phyloP scores from a whole-genome alignment of 2,888 invertebrate genomes.

The Campoplex nolae region DNA sequence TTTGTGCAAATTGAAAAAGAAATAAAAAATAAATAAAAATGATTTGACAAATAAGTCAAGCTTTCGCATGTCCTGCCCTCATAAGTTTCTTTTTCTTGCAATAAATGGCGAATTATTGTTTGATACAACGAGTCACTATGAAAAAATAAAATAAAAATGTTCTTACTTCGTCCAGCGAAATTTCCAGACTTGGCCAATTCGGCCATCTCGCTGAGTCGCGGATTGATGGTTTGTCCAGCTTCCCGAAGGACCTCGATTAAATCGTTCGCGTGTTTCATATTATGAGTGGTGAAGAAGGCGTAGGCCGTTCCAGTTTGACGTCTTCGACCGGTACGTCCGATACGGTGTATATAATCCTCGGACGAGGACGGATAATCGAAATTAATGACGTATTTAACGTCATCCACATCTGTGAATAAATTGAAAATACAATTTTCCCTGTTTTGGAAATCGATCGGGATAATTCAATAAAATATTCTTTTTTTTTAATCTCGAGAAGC shows the following conservation, averaged over 20 bases:
- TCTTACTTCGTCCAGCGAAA: slow-evolving; percentile 78
- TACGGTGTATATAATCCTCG: slow-evolving; percentile 98
- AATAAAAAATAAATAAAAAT: too few species aligned
- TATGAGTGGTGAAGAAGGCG: slow-evolving; percentile 96
- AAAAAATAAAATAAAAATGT: neutral
- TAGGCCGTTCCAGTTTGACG: slow-evolving; percentile 96
- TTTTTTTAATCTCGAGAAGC: slow-evolving; percentile 13
- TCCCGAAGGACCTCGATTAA: slow-evolving; percentile 94
- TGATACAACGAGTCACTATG: neutral
- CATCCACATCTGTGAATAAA: slow-evolving; percentile 94
- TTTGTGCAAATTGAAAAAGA: too few species aligned
- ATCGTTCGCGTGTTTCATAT: slow-evolving; percentile 94
- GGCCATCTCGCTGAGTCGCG: slow-evolving; percentile 92
- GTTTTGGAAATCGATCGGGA: slow-evolving; percentile 6
- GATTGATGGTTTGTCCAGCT: slow-evolving; percentile 94
- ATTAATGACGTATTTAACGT: slow-evolving; percentile 98
- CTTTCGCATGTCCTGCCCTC: too few species aligned
- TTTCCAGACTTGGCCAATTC: slow-evolving; percentile 81
- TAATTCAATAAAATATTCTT: slow-evolving; percentile 12
- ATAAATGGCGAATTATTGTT: neutral
- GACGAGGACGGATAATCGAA: slow-evolving; percentile 98
- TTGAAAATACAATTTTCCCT: slow-evolving; percentile 10
- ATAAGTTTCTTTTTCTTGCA: neutral
- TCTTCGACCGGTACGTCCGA: slow-evolving; percentile 96
- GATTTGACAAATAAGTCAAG: too few species aligned